A percentile compares a stretch with the other conserved stretches of the same genome.
phyloP scores from a whole-genome alignment of 2,113 vertebrate genomes.

The Aviceda subcristata region DNA sequence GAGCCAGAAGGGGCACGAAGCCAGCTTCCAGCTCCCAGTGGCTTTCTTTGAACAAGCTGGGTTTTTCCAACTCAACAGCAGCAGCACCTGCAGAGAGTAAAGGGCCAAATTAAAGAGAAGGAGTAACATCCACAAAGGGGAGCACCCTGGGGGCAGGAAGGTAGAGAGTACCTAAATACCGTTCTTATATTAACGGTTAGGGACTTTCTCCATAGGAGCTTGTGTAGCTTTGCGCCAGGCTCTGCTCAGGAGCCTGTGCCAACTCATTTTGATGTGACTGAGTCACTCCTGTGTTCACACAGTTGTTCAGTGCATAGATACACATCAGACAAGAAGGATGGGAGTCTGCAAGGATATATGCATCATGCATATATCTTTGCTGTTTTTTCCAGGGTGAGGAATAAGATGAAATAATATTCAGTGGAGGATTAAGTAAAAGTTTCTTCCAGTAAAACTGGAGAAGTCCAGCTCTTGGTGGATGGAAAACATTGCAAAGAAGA shows the following conservation, averaged over 20 bases:
- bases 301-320: not conserved
- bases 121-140: not conserved
- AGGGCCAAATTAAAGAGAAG: not conserved
- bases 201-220: not conserved
- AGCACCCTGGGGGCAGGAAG: not conserved
- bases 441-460: not conserved
- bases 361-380: not conserved
- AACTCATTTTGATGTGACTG: not conserved
- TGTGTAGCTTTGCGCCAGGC: not conserved
- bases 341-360: not conserved
- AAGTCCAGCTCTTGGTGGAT: not conserved
- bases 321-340: not conserved
- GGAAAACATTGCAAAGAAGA: not conserved
- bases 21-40: not conserved
- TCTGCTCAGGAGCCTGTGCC: not conserved
- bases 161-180: not conserved
- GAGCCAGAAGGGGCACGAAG: fast-evolving
- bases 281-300: not conserved
- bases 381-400: not conserved
- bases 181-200: not conserved
- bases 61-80: conserved; percentile 16
- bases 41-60: not conserved
- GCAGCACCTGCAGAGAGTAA: conserved; percentile 1
- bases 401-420: not conserved
- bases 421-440: not conserved